Percentiles rank a stretch among this genome's conserved stretches.
Conservation (phyloP, 2,113 vertebrate species). For the Rhizomys pruinosus region DNA sequence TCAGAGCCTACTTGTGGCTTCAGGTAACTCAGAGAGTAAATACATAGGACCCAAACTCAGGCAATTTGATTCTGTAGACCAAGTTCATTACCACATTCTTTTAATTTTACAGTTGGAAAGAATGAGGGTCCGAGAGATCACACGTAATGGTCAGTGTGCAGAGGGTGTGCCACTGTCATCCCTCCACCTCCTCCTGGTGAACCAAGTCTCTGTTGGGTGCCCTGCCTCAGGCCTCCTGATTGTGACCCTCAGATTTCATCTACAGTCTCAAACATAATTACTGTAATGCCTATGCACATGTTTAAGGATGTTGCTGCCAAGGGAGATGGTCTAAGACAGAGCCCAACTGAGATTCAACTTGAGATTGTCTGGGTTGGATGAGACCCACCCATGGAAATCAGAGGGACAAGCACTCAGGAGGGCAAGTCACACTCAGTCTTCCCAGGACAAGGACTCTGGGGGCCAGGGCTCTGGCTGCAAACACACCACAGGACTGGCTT, state of each 20-base stretch:
- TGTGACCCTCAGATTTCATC: not conserved
- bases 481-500: rapidly evolving
- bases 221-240: not conserved
- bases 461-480: not conserved
- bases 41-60: not conserved
- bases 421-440: not conserved
- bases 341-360: not conserved
- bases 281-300: not conserved
- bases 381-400: not conserved
- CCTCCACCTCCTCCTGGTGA: not conserved
- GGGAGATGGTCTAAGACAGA: not conserved
- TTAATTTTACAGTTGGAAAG: not conserved
- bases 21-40: not conserved
- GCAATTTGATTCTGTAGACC: not conserved
- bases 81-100: not conserved
- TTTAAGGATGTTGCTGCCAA: not conserved
- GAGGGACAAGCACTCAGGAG: not conserved
- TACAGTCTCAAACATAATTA: not conserved
- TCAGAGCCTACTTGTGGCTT: not conserved
- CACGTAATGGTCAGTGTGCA: not conserved
- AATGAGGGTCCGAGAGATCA: no score
- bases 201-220: not conserved
- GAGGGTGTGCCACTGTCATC: not conserved
- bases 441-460: not conserved
- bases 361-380: not conserved